Base-by-base conservation (phyloP, 2,888 invertebrate species). In the Ctenicera cuprea region DNA sequence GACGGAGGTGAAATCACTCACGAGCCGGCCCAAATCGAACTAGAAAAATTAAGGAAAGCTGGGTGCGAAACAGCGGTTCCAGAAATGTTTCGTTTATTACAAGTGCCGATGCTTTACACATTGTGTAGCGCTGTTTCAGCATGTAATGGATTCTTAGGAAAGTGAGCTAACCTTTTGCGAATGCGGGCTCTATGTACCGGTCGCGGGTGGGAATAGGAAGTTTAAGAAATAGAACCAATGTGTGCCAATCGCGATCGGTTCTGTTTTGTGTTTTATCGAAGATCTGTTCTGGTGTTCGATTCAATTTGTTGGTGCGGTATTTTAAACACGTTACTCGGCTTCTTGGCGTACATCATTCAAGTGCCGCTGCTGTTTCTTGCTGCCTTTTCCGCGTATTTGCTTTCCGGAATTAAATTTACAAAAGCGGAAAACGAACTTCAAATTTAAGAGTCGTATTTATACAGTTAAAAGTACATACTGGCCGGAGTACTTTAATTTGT, bases 221-320 rank as follows among this genome's bases (percentile, higher is more conserved):
- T 61, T 66, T 54, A 76, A 76, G 74, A 78, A 76, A 77, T 76
- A 72, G 78, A 78, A 76, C 71, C 76, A 70, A 76, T 76, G 74
- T 75, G 75, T 77, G 79, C 79, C 78, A 78, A 77, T 78, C 76
- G 76, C 73, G 71, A 78, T 78, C 79, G 76, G 73, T 72, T 76
- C 79, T 76, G 77, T 79, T 76, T 76, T 73, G 77, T 76, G 77
- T 71, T 77, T 76, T 79, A 79, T 78, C 76, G 76, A 73, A 74
- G 76, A 78, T 77, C 77, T 77, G 78, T 54, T 78, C 77, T 73
- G 78, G 66, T 77, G 76, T 79, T 77, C 73, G 71, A 79, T 77
- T 79, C 73, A 79, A 79, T 79, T 79, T 76, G 71, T 71, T 74
- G 72, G 73, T 67, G 73, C 64, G 68, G 71, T 73, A 69, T 76